These are phyloP conservation scores for Synaphobranchus kaupii DNA, from an alignment of 2,797 vertebrate species.

Conservation along the genomic window DNA sequence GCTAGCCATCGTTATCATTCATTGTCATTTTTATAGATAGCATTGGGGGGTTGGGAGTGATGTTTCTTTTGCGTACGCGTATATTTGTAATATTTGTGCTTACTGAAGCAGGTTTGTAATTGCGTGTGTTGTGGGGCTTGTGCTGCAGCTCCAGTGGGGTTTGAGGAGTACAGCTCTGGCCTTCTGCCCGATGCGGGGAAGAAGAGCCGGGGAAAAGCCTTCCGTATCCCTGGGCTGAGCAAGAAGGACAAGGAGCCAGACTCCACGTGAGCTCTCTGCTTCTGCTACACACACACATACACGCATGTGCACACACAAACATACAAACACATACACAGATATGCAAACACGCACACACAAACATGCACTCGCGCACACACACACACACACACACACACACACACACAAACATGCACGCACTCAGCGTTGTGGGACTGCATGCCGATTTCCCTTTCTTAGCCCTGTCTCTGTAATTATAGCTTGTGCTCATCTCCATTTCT, in stretches of 20 bases:
- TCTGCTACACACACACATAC: background rate
- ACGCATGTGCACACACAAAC: background rate
- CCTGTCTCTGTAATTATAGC: background rate
- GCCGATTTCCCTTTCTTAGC: background rate
- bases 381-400: background rate
- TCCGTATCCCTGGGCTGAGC: conserved; percentile 87
- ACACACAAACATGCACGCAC: background rate
- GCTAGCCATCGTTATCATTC: background rate
- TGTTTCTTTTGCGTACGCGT: no score
- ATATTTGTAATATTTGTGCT: background rate
- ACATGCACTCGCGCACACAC: background rate
- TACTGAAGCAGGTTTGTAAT: background rate
- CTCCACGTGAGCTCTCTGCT: conserved; percentile 73
- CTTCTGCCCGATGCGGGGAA: conserved; percentile 82
- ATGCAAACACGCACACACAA: conserved; percentile 1
- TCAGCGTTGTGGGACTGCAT: background rate
- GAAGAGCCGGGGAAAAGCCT: conserved; percentile 85
- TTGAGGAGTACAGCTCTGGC: conserved; percentile 79
- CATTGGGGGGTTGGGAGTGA: no score
- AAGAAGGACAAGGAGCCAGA: conserved; percentile 84
- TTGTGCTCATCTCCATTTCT: background rate
- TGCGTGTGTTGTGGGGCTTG: conserved; percentile 17
- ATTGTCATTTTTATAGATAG: background rate
- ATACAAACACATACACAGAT: background rate
- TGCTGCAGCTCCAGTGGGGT: conserved; percentile 67